A percentile compares a stretch with the other conserved stretches of the same genome.
Conservation (phyloP, 30 jellyfish, hydroid and myxozoan species). For the Cassiopea andromeda region DNA sequence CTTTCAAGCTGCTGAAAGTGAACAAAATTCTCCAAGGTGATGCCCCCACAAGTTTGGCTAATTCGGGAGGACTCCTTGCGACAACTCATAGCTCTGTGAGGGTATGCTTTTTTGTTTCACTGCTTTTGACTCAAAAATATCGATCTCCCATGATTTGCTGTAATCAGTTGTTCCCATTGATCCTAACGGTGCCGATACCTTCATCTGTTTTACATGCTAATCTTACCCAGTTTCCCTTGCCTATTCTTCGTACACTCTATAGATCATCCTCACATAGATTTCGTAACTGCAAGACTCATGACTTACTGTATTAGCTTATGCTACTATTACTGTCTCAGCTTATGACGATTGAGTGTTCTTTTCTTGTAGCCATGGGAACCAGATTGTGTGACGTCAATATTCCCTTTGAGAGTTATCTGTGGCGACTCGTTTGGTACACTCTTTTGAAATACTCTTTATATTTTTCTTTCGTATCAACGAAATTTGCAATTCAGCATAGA, state of each 20-base stretch:
- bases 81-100: constrained; percentile 84
- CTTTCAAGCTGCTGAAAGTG: constrained; percentile 85
- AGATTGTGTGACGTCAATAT: constrained; percentile 76
- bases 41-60: constrained; percentile 98
- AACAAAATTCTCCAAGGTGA: constrained; percentile 97
- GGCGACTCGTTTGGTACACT: constrained; percentile 89
- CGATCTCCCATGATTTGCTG: no score
- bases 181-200: no score
- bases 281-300: no score
- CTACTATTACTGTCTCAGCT: no score
- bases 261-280: no score
- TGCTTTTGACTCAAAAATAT: neutral
- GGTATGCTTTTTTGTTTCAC: neutral
- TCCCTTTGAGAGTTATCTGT: constrained; percentile 69
- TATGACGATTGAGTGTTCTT: neutral
- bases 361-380: constrained; percentile 97
- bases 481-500: neutral
- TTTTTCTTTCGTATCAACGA: neutral
- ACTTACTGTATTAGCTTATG: no score
- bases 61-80: constrained; percentile 83
- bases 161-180: no score
- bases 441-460: neutral
- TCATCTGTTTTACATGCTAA: no score
- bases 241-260: no score
- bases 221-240: no score